phyloP scores from a whole-genome alignment of 2,888 invertebrate species.

The Silvanus unidentatus region DNA sequence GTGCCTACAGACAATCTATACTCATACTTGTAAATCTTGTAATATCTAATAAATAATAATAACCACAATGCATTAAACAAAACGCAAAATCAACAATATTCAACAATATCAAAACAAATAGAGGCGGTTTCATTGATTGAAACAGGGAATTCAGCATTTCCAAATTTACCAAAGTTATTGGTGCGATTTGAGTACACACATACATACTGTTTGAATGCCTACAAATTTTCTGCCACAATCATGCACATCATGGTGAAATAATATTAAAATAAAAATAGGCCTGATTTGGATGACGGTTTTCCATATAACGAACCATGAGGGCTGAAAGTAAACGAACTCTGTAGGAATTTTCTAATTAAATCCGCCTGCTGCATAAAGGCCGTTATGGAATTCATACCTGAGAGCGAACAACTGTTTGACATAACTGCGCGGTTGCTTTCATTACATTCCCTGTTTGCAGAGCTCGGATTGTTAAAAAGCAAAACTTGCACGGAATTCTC shows the following conservation, averaged over 20 bases:
- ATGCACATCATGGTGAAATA: no score
- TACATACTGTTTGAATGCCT: no score
- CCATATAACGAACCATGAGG: constrained; percentile 1
- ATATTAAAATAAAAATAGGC: constrained; percentile 10
- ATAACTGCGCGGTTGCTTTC: constrained; percentile 41
- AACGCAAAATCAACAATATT: no score
- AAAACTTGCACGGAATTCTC: constrained; percentile 32
- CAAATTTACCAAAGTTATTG: no score
- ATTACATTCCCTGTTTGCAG: constrained; percentile 39
- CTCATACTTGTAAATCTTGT: no score
- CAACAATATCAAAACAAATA: no score
- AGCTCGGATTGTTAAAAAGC: constrained; percentile 40
- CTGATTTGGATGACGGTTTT: constrained; percentile 7
- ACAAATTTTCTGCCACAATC: no score
- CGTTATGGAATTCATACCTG: constrained; percentile 44
- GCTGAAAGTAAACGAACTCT: constrained; percentile 20
- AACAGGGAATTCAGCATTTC: no score
- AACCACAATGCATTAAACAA: no score
- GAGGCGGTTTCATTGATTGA: no score
- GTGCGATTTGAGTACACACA: neutral
- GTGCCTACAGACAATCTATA: no score
- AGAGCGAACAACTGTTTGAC: constrained; percentile 44
- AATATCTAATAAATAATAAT: no score
- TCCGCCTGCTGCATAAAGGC: constrained; percentile 38
- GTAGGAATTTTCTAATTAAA: constrained; percentile 43